phyloP scores from a whole-genome alignment of 2,113 vertebrate species.

The Ailurus styani region DNA sequence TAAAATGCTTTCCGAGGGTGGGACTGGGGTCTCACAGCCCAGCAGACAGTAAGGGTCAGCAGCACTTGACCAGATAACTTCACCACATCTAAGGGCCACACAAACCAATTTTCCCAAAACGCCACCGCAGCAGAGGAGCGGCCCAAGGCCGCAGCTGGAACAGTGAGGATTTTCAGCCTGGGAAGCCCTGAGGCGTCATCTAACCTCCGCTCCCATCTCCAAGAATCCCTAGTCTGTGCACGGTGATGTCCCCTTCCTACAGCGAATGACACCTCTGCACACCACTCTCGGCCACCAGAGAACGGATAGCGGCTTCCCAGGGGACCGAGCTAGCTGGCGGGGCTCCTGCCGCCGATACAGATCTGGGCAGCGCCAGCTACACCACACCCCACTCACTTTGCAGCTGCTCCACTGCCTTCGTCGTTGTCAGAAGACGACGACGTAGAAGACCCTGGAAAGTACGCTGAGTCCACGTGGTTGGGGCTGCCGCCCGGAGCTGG shows the following conservation, averaged over 20 bases:
- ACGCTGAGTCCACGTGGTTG: conserved; percentile 87
- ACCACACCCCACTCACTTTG: conserved; percentile 87
- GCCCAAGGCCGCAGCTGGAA: background rate
- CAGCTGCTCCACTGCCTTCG: conserved; percentile 87
- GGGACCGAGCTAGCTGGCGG: background rate
- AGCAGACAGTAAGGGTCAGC: background rate
- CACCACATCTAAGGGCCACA: background rate
- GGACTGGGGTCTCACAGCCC: background rate
- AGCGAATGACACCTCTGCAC: background rate
- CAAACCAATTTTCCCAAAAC: background rate
- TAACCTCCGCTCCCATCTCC: background rate
- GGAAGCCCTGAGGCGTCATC: background rate
- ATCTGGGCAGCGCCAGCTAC: background rate
- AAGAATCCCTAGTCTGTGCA: background rate
- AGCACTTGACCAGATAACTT: background rate
- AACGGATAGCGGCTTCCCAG: background rate
- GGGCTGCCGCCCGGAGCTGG: conserved; percentile 86
- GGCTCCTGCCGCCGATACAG: fast-evolving
- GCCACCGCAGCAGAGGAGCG: background rate
- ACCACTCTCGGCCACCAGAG: background rate
- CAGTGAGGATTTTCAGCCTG: background rate
- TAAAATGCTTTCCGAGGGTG: background rate
- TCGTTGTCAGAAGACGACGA: conserved; percentile 93
- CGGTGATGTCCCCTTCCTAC: background rate
- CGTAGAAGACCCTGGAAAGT: conserved; percentile 89